These are phyloP conservation scores for Palythoa heliodiscus DNA, from an alignment of 92 coral and sea anemone genomes.

Conservation along the genomic window DNA sequence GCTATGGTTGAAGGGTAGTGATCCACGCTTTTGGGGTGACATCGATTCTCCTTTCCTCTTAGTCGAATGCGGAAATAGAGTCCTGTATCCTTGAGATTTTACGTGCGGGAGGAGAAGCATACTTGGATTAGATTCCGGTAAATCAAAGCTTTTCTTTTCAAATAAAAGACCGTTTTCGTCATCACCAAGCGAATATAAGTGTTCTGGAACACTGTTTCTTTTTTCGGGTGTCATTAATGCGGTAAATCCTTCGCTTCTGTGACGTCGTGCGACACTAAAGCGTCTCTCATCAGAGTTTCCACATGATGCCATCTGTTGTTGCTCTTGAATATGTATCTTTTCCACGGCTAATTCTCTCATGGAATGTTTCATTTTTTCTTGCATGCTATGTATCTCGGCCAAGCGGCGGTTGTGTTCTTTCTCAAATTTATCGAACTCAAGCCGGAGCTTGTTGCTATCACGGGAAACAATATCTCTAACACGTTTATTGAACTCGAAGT, in stretches of 20 bases:
- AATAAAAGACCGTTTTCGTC: neutral
- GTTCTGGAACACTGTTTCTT: slow-evolving; percentile 11
- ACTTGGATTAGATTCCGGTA: neutral
- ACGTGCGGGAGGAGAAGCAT: neutral
- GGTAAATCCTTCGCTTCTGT: slow-evolving; percentile 13
- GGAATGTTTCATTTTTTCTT: slow-evolving; percentile 77
- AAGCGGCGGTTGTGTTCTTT: slow-evolving; percentile 71
- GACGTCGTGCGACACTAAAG: slow-evolving; percentile 1
- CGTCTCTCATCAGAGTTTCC: neutral
- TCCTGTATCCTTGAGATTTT: neutral
- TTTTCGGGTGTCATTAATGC: neutral
- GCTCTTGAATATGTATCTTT: slow-evolving; percentile 52
- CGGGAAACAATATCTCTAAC: slow-evolving; percentile 78
- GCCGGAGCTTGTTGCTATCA: slow-evolving; percentile 60
- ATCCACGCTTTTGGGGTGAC: slow-evolving; percentile 13
- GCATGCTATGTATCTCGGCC: slow-evolving; percentile 82
- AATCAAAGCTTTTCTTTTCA: neutral
- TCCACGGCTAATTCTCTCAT: slow-evolving; percentile 77
- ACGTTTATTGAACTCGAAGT: slow-evolving; percentile 75
- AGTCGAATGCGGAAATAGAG: neutral
- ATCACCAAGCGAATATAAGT: neutral
- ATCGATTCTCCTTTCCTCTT: neutral
- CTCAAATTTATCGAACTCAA: slow-evolving; percentile 70
- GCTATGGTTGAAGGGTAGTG: neutral
- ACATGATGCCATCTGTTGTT: neutral